phyloP scores from a whole-genome alignment of 2,888 invertebrate species.

The Polyommatus icarus region DNA sequence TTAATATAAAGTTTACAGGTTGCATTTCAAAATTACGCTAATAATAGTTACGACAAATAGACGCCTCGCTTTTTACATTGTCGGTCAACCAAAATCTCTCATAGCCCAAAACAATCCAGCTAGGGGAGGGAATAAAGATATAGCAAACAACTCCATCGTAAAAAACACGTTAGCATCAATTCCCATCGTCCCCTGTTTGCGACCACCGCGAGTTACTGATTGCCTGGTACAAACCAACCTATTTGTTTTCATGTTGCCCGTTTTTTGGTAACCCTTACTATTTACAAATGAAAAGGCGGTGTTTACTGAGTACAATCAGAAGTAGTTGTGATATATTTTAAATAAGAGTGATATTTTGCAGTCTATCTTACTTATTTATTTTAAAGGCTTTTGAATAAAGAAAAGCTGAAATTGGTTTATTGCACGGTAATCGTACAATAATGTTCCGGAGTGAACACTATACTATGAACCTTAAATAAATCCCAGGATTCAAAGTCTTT shows the following conservation, averaged over 20 bases:
- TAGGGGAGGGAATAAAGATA: slow-evolving; percentile 73
- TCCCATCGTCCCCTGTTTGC: slow-evolving; percentile 77
- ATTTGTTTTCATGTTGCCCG: slow-evolving; percentile 50
- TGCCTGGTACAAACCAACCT: slow-evolving; percentile 60
- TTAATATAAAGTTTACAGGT: too few species aligned
- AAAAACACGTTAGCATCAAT: slow-evolving; percentile 81
- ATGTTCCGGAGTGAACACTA: too few species aligned
- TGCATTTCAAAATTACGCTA: too few species aligned
- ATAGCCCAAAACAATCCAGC: slow-evolving; percentile 52
- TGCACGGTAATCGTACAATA: too few species aligned
- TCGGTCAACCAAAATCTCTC: slow-evolving; percentile 36
- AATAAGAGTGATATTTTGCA: not conserved
- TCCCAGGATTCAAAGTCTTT: too few species aligned
- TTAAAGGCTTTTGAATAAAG: too few species aligned
- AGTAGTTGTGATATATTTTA: not conserved
- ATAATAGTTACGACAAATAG: not conserved
- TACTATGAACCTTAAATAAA: too few species aligned
- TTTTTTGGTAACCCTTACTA: slow-evolving; percentile 32
- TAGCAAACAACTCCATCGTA: slow-evolving; percentile 71
- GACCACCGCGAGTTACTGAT: slow-evolving; percentile 70
- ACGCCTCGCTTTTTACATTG: not conserved
- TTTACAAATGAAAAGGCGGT: slow-evolving; percentile 18
- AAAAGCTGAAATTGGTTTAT: too few species aligned
- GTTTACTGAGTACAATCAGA: not conserved
- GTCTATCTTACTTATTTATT: too few species aligned